These are phyloP conservation scores for Papilio protenor DNA, from an alignment of 2,888 invertebrate genomes.

Conservation along the genomic window DNA sequence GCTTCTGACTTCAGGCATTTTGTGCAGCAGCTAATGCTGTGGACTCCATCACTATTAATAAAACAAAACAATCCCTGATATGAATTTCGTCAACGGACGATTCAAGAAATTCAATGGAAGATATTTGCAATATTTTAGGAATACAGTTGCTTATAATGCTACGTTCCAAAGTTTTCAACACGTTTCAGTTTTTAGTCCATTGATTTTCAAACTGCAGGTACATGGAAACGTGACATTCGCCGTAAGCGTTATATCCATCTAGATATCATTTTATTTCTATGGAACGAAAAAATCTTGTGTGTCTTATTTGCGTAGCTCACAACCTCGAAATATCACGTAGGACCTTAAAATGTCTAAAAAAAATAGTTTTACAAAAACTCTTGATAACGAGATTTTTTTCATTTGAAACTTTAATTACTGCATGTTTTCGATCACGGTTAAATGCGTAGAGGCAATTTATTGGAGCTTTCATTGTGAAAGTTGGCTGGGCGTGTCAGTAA, in stretches of 20 bases:
- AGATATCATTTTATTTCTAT: not conserved
- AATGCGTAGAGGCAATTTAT: constrained; percentile 4
- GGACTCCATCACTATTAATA: too few relatives aligned
- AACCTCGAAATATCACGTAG: constrained; percentile 15
- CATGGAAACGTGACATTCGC: not conserved
- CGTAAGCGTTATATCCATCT: not conserved
- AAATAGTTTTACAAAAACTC: not conserved
- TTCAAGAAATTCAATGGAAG: not conserved
- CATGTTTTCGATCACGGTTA: constrained; percentile 14
- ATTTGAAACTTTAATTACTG: constrained; percentile 16
- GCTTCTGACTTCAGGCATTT: too few relatives aligned
- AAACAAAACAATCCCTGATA: not conserved
- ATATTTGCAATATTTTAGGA: not conserved
- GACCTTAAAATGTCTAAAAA: not conserved
- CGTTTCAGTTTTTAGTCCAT: not conserved
- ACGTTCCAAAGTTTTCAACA: not conserved
- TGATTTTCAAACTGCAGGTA: not conserved
- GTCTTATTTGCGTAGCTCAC: constrained; percentile 3
- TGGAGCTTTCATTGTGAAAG: not conserved
- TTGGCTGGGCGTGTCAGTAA: not conserved
- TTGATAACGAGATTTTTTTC: not conserved
- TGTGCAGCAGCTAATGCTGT: too few relatives aligned
- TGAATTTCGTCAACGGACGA: not conserved
- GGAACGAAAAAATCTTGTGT: not conserved
- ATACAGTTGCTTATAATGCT: not conserved